These are phyloP conservation scores for Myotis lucifugus DNA, from an alignment of 2,113 vertebrate genomes.

Conservation along the genomic window DNA sequence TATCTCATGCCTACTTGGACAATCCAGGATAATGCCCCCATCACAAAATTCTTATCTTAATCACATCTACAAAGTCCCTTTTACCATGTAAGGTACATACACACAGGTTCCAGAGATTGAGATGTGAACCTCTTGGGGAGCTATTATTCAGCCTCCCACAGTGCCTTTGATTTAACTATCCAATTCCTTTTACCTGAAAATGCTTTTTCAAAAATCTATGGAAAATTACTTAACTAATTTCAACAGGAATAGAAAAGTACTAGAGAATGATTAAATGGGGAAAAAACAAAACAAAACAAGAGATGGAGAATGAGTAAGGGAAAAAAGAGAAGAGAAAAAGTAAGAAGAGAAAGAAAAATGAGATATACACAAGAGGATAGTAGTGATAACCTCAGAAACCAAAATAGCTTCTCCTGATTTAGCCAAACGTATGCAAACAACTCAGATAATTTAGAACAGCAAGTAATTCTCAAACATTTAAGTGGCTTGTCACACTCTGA, in stretches of 20 bases:
- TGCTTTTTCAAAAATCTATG: conserved; percentile 6
- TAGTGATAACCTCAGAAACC: not conserved
- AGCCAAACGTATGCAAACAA: not conserved
- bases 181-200: conserved; percentile 23
- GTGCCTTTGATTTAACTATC: not conserved
- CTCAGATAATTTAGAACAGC: conserved; percentile 10
- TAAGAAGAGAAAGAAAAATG: not conserved
- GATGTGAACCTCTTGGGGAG: not conserved
- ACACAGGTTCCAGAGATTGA: not conserved
- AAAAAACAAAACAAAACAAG: not conserved
- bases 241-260: not conserved
- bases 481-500: not conserved
- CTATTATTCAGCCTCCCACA: not conserved
- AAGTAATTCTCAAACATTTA: not conserved
- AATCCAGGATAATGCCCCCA: not conserved
- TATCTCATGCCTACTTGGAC: not conserved
- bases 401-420: not conserved
- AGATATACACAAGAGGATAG: not conserved
- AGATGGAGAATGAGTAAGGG: not conserved
- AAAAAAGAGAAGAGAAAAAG: not conserved
- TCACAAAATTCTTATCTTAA: conserved; percentile 17
- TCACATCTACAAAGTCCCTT: not conserved
- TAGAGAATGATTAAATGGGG: conserved; percentile 29
- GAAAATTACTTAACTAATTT: conserved; percentile 52
- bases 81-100: not conserved